phyloP scores from a whole-genome alignment of 37 sponge, comb jelly and placozoan species.

The Chondrilla cf. caribensis region DNA sequence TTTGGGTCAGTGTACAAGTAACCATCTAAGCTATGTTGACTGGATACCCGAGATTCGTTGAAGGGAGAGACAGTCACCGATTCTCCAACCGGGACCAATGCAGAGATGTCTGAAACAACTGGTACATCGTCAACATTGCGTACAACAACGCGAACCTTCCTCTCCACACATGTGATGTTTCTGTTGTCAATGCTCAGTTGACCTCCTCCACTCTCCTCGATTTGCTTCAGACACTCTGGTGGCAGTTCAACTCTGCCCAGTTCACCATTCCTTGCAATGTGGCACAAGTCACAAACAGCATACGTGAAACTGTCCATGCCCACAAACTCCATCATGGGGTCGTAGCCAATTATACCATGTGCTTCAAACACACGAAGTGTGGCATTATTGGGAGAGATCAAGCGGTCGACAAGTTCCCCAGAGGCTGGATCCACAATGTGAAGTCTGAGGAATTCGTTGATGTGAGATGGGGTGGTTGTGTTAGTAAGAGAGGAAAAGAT shows the following conservation, averaged over 20 bases:
- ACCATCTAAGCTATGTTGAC: not conserved
- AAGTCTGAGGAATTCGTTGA: conserved; percentile 38
- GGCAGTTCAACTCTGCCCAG: conserved; percentile 60
- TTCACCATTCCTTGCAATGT: conserved; percentile 51
- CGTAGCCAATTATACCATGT: conserved; percentile 81
- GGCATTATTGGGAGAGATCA: conserved; percentile 54
- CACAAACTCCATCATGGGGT: conserved; percentile 64
- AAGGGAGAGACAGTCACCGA: conserved; percentile 59
- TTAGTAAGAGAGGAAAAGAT: not conserved
- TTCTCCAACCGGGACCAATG: conserved; percentile 9
- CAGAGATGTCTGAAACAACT: conserved; percentile 48
- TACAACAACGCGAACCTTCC: conserved; percentile 45
- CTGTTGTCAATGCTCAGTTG: not conserved
- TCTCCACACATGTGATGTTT: conserved; percentile 67
- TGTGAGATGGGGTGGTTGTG: not conserved
- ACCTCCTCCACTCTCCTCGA: conserved; percentile 49
- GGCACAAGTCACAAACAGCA: conserved; percentile 85
- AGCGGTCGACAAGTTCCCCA: conserved; percentile 18
- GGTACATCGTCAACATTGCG: conserved; percentile 81
- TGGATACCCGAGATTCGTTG: conserved; percentile 29
- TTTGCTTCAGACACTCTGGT: conserved; percentile 66
- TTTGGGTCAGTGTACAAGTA: conserved; percentile 45
- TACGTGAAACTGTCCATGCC: conserved; percentile 75
- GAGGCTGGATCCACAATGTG: conserved; percentile 28
- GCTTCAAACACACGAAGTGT: conserved; percentile 76